phyloP scores from a whole-genome alignment of 2,113 vertebrate genomes.

The Petrocephalus microphthalmus region DNA sequence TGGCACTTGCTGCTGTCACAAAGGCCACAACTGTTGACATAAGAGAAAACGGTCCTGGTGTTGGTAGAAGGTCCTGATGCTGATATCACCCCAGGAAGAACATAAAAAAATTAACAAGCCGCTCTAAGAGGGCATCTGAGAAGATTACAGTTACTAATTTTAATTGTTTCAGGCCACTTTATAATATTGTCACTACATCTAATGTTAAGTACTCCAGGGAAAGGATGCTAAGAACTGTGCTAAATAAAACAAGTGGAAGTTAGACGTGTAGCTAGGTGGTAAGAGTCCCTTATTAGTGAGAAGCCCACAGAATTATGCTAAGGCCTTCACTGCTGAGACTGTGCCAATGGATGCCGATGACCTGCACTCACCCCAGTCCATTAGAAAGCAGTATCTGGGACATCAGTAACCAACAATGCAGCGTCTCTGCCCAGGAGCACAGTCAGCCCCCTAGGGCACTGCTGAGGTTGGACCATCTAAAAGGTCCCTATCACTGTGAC shows the following conservation, averaged over 20 bases:
- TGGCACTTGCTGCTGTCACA: not conserved
- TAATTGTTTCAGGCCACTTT: not conserved
- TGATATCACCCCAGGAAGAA: not conserved
- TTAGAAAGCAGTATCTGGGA: not conserved
- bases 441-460: not conserved
- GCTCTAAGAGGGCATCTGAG: not conserved
- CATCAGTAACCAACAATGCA: not conserved
- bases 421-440: not conserved
- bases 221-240: not conserved
- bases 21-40: not conserved
- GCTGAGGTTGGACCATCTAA: not conserved
- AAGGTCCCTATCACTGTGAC: not conserved
- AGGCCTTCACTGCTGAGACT: not conserved
- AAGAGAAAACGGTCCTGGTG: not conserved
- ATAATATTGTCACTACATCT: not conserved
- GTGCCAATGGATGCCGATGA: not conserved
- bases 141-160: not conserved
- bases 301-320: not conserved
- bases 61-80: not conserved
- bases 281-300: not conserved
- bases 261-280: not conserved
- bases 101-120: not conserved
- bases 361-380: not conserved
- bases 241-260: not conserved
- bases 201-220: not conserved